These are phyloP conservation scores for Dugesia japonica DNA, from an alignment of 2,888 invertebrate genomes.

Conservation along the genomic window DNA sequence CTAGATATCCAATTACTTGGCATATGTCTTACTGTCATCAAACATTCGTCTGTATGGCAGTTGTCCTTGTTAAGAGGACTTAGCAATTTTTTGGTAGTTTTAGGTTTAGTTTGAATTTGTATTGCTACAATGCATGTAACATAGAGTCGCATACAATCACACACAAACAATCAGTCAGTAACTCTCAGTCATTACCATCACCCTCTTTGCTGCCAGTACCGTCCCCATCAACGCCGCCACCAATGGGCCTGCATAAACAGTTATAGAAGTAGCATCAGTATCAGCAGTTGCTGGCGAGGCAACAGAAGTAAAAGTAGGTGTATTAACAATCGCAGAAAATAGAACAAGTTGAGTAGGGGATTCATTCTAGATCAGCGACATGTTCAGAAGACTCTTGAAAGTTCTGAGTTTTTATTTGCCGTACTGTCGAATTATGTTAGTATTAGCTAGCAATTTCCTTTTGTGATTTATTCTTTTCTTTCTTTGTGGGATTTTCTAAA, in stretches of 20 bases:
- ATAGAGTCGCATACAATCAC: constrained; percentile 15
- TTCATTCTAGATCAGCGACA: constrained; percentile 20
- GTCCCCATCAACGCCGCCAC: constrained; percentile 24
- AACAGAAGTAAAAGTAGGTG: constrained; percentile 9
- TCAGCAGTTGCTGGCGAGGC: constrained; percentile 8
- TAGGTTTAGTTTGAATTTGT: constrained; percentile 9
- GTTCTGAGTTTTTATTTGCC: constrained; percentile 20
- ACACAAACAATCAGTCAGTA: not conserved
- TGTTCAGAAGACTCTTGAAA: constrained; percentile 20
- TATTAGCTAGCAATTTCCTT: constrained; percentile 20
- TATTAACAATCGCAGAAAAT: constrained; percentile 20
- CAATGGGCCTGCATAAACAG: constrained; percentile 20
- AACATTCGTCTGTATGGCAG: constrained; percentile 20
- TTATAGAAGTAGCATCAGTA: constrained; percentile 16
- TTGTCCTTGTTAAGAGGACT: constrained; percentile 20
- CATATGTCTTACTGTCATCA: constrained; percentile 20
- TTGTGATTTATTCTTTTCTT: constrained; percentile 20
- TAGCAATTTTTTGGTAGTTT: constrained; percentile 16
- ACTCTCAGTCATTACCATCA: constrained; percentile 10
- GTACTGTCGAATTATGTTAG: constrained; percentile 14
- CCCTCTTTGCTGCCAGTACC: constrained; percentile 26
- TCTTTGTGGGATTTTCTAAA: constrained; percentile 12
- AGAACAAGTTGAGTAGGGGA: constrained; percentile 20
- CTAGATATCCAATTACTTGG: constrained; percentile 15
- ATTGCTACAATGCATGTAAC: constrained; percentile 20